A percentile compares a stretch with the other conserved stretches of the same genome.
These are phyloP conservation scores for Gambusia yucatana DNA, from an alignment of 2,797 vertebrate species.

Conservation along the genomic window DNA sequence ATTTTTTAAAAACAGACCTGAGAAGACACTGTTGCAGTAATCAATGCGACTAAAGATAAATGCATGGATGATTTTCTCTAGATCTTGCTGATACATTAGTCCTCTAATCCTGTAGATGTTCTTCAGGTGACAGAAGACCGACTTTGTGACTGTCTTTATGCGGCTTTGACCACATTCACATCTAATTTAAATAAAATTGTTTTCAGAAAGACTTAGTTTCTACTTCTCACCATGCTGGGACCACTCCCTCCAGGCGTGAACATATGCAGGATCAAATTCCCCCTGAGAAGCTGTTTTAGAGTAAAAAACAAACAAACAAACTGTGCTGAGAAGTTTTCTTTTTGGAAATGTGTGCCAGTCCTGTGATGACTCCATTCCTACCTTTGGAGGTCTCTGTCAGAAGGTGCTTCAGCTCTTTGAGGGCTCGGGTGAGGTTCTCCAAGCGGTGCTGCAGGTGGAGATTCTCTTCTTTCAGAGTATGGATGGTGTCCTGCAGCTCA, in stretches of 20 bases:
- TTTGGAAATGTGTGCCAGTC: neutral
- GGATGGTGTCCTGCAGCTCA: conserved; percentile 81
- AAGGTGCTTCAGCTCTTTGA: conserved; percentile 77
- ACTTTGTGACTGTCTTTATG: too few species aligned
- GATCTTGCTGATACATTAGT: too few species aligned
- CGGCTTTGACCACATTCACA: too few species aligned
- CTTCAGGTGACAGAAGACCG: too few species aligned
- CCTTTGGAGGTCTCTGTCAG: conserved; percentile 74
- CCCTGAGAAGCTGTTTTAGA: conserved; percentile 45
- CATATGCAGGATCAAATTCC: conserved; percentile 52
- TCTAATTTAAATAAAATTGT: neutral
- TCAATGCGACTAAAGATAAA: too few species aligned
- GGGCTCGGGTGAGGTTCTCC: conserved; percentile 78
- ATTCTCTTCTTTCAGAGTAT: conserved; percentile 78
- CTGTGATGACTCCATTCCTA: conserved; percentile 34
- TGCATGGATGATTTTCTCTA: too few species aligned
- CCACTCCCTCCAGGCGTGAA: conserved; percentile 73
- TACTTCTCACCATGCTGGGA: conserved; percentile 66
- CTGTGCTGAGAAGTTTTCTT: neutral
- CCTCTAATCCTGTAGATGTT: too few species aligned
- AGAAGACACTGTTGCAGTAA: too few species aligned
- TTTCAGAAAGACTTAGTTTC: neutral
- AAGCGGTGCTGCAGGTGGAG: conserved; percentile 74
- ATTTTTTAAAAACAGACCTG: too few species aligned
- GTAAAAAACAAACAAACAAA: neutral